A percentile compares a stretch with the other conserved stretches of the same genome.
phyloP scores from a whole-genome alignment of 2,113 vertebrate species.

The Balaeniceps rex region DNA sequence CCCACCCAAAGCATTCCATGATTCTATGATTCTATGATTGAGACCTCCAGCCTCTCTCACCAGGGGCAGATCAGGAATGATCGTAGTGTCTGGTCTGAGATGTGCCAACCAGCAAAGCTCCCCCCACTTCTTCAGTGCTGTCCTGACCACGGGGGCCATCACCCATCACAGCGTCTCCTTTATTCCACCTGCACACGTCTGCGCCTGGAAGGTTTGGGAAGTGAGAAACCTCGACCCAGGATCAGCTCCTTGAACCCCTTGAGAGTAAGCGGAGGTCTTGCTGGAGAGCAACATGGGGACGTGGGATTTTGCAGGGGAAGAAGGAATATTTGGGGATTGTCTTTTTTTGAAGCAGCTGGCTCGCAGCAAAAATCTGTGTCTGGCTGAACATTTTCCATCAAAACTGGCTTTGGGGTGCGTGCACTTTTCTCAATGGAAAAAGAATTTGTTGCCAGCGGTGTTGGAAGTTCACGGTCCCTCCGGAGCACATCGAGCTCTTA shows the following conservation, averaged over 20 bases:
- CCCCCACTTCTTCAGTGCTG: background rate
- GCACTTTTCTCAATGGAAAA: background rate
- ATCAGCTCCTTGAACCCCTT: background rate
- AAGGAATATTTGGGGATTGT: background rate
- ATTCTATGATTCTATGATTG: too few species aligned
- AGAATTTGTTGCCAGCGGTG: background rate
- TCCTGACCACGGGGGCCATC: background rate
- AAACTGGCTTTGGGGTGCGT: background rate
- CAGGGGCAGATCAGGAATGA: background rate
- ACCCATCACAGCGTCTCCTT: background rate
- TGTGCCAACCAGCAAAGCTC: background rate
- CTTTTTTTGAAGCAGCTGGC: background rate
- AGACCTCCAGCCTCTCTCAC: background rate
- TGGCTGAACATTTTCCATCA: background rate
- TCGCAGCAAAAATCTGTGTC: background rate
- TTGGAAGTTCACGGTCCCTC: background rate
- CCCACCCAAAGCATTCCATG: too few species aligned
- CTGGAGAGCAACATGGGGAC: background rate
- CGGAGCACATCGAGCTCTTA: background rate
- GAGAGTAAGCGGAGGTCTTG: background rate
- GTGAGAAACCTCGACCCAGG: accelerated
- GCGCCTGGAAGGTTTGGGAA: background rate
- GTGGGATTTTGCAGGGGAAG: background rate
- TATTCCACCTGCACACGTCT: background rate
- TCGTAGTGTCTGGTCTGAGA: background rate